Evolutionary conservation across 2,888 invertebrate species (phyloP), one percentile per base, ranked within the genome.

Genomic region (Falcaria lacertinaria): DNA sequence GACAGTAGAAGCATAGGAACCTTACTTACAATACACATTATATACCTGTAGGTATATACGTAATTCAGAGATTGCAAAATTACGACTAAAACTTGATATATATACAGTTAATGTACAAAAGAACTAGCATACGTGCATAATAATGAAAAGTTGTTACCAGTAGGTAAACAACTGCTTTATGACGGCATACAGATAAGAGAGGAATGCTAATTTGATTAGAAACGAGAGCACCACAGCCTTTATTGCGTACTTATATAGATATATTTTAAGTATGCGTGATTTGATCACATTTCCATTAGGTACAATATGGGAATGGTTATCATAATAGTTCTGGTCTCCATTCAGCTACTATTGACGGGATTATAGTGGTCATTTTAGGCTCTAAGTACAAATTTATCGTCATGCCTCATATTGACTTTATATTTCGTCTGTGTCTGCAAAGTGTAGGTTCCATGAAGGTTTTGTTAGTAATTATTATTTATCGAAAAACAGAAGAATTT

Each of bases 131-230:
- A 60, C 4, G 55, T 58, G 55, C 57, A 69, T 60, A 67, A 69
- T 61, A 69, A 69, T 69, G 63, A 66, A 70, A 64, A 62, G 54
- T 62, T 57, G 64, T 67, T 65, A 63, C 54, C 58, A 71, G 57
- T 67, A 66, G 57, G 71, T 69, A 78, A 75, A 79, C 71, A 78
- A 72, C 56, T 62, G 65, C 65, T 71, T 65, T 68, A 67, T 75
- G 76, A 74, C 75, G 74, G 60, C 67, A 65, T 47, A 52, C 42
- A 80, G 87, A 86, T 87, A 87, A 84, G 69, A 65, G 53, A 60
- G 80, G 85, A 85, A 87, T 86, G 81, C 75, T 73, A 81, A 81
- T 81, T 76, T 74, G 83, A 85, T 87, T 82, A 83, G 73, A 76
- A 85, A 82, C 73, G 76, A 81, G 81, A 81, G 70, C 82, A 80